Evolutionary conservation across 2,888 invertebrate species (phyloP).

Genomic region (Chrysopilus asiliformis): DNA sequence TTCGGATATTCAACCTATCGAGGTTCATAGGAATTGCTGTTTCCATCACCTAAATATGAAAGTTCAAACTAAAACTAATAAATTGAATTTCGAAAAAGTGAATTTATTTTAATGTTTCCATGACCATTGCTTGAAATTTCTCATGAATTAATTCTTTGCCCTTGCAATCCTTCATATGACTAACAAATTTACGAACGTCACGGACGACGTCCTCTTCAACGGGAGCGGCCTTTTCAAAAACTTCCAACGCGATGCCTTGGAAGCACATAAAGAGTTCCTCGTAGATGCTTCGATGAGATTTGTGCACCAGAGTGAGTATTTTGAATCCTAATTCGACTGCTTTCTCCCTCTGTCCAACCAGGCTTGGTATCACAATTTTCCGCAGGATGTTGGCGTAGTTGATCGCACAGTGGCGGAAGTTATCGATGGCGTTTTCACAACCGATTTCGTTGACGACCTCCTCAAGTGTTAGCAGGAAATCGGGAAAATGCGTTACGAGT

Average conservation of each 20-base stretch:
- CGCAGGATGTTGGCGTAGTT: slow-evolving; percentile 24
- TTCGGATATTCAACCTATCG: slow-evolving; percentile 64
- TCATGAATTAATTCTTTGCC: slow-evolving; percentile 22
- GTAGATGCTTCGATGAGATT: slow-evolving; percentile 20
- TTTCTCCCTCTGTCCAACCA: slow-evolving; percentile 18
- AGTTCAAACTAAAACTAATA: too few species aligned
- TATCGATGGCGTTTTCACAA: slow-evolving; percentile 19
- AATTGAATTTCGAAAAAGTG: too few species aligned
- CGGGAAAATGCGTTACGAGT: slow-evolving; percentile 22
- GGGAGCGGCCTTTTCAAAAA: slow-evolving; percentile 18
- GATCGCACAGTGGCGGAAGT: slow-evolving; percentile 22
- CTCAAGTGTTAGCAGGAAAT: slow-evolving; percentile 23
- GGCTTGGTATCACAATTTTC: slow-evolving; percentile 20
- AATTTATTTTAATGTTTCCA: slow-evolving; percentile 5
- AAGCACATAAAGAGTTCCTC: slow-evolving; percentile 24
- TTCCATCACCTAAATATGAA: too few species aligned
- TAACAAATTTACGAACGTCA: slow-evolving; percentile 18
- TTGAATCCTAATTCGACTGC: slow-evolving; percentile 21
- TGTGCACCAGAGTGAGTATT: slow-evolving; percentile 22
- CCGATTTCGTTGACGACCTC: slow-evolving; percentile 21
- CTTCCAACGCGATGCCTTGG: slow-evolving; percentile 20
- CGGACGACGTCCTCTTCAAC: slow-evolving; percentile 16
- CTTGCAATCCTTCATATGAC: slow-evolving; percentile 21
- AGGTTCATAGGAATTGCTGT: too few species aligned
- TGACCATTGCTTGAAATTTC: slow-evolving; percentile 17